phyloP scores from a whole-genome alignment of 2,888 invertebrate species.

The Scotopteryx bipunctaria region DNA sequence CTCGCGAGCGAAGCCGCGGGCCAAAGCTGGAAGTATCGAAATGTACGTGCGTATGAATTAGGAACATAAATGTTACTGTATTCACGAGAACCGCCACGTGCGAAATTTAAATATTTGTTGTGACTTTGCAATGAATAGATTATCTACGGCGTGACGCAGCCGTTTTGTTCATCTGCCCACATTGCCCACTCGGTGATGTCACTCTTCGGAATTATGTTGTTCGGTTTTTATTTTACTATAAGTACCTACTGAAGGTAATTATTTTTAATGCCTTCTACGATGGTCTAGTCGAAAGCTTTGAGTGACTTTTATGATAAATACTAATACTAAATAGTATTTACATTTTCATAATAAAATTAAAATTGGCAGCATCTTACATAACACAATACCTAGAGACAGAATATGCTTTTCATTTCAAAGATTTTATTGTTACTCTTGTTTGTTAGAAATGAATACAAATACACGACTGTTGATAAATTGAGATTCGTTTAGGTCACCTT shows the following conservation, averaged over 20 bases:
- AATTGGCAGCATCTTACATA: too few species aligned
- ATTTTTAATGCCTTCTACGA: too few species aligned
- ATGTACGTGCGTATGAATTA: background rate
- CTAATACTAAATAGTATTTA: too few species aligned
- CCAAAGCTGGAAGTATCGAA: too few species aligned
- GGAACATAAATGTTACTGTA: background rate
- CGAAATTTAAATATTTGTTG: constrained; percentile 34
- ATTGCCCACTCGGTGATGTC: constrained; percentile 63
- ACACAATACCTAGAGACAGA: too few species aligned
- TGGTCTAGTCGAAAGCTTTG: too few species aligned
- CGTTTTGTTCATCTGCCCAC: constrained; percentile 52
- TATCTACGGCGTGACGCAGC: constrained; percentile 55
- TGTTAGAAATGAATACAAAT: background rate
- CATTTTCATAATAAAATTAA: too few species aligned
- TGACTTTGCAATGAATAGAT: constrained; percentile 45
- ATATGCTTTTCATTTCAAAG: too few species aligned
- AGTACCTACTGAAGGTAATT: too few species aligned
- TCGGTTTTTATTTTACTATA: constrained; percentile 10
- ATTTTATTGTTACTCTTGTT: background rate
- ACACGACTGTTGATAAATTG: background rate
- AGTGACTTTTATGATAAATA: too few species aligned
- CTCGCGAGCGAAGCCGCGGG: too few species aligned
- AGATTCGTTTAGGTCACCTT: constrained; percentile 20
- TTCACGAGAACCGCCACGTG: constrained; percentile 53
- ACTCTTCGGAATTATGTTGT: constrained; percentile 44